Percentiles rank a stretch among this genome's conserved stretches.
Evolutionary conservation across 2,797 vertebrate genomes (phyloP).

Genomic region (Enteromius trimaculatus): DNA sequence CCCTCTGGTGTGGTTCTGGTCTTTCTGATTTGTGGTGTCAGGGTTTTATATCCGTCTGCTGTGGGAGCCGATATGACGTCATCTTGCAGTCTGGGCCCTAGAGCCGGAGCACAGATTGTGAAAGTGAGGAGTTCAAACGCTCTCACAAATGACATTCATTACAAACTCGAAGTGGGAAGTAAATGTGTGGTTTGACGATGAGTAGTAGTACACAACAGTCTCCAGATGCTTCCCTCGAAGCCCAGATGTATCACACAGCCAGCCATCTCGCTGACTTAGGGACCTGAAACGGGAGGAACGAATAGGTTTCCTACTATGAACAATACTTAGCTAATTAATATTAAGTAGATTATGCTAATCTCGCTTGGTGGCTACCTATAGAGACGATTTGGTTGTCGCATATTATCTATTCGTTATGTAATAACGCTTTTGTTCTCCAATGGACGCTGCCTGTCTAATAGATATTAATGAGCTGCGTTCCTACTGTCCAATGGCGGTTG

Average conservation of each 20-base stretch:
- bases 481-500: neutral
- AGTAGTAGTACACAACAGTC: neutral
- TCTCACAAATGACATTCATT: neutral
- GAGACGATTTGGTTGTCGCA: neutral
- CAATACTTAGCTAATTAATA: neutral
- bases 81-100: constrained; percentile 76
- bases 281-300: neutral
- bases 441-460: neutral
- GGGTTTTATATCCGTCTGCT: constrained; percentile 31
- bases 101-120: constrained; percentile 12
- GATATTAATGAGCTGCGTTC: constrained; percentile 8
- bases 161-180: neutral
- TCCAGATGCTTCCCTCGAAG: neutral
- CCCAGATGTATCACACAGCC: constrained; percentile 8
- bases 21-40: constrained; percentile 27
- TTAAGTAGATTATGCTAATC: neutral
- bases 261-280: neutral
- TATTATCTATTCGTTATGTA: neutral
- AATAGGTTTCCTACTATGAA: neutral
- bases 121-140: constrained; percentile 27
- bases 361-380: neutral
- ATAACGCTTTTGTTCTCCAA: neutral
- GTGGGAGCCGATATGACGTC: constrained; percentile 74
- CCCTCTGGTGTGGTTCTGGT: neutral
- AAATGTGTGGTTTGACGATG: constrained; percentile 7